Percentiles rank a stretch among this genome's conserved stretches.
Evolutionary conservation across 2,797 vertebrate species (phyloP).

Genomic region (Gymnothorax reevesii): DNA sequence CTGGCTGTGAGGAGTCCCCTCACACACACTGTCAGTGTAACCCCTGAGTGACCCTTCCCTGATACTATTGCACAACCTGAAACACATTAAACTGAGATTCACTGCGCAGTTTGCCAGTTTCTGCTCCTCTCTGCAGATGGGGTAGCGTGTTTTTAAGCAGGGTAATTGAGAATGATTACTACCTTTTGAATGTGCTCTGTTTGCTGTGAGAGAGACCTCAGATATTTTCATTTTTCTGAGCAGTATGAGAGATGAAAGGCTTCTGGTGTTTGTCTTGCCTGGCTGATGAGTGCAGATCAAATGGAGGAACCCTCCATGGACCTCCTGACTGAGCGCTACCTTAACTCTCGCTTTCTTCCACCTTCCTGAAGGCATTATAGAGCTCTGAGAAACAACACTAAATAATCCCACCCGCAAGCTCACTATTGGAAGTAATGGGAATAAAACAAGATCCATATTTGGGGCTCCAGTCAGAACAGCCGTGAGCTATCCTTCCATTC

Average conservation of each 20-base stretch:
- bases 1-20: constrained; percentile 6
- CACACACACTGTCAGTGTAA: not conserved
- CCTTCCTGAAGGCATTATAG: not conserved
- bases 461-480: too few species aligned
- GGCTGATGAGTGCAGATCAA: constrained; percentile 36
- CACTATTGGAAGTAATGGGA: not conserved
- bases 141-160: not conserved
- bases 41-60: not conserved
- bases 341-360: constrained; percentile 16
- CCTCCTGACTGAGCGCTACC: constrained; percentile 32
- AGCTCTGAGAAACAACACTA: not conserved
- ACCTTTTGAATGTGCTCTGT: not conserved
- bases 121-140: not conserved
- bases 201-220: constrained; percentile 10
- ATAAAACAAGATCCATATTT: too few species aligned
- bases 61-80: not conserved
- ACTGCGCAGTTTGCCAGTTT: not conserved
- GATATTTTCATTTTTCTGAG: constrained; percentile 13
- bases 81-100: not conserved
- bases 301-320: constrained; percentile 22
- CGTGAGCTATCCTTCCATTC: too few species aligned
- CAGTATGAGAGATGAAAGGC: constrained; percentile 29
- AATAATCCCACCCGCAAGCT: not conserved
- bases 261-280: constrained; percentile 29
- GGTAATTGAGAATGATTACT: not conserved